Conservation (phyloP, 2,113 vertebrate species). For the Colistium nudipinnis region DNA sequence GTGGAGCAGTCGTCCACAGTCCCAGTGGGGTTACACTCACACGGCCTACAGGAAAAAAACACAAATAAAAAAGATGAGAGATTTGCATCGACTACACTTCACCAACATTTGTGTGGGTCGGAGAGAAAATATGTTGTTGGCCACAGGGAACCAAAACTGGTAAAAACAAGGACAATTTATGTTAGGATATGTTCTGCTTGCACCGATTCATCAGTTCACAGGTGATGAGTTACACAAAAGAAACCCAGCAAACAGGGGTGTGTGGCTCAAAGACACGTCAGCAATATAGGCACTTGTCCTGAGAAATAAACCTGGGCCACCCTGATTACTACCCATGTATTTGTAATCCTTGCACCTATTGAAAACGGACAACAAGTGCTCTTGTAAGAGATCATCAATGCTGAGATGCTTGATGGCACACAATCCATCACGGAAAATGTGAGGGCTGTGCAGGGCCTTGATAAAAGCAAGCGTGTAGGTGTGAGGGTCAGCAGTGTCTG, state of each 20-base stretch:
- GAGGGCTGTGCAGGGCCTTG: constrained; percentile 4
- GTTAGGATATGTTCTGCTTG: too few species aligned
- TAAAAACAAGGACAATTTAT: not conserved
- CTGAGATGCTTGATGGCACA: not conserved
- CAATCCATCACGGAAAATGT: not conserved
- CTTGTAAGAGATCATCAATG: not conserved
- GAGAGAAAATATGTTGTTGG: not conserved
- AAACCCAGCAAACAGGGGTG: constrained; percentile 19
- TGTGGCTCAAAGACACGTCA: constrained; percentile 27
- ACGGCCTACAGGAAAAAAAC: constrained; percentile 83
- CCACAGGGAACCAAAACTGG: not conserved
- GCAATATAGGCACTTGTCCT: constrained; percentile 8
- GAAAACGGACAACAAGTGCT: constrained; percentile 11
- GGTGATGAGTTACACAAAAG: constrained; percentile 4
- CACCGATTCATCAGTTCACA: too few species aligned
- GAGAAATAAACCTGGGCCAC: not conserved
- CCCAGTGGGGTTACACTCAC: constrained; percentile 83
- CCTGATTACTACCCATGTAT: not conserved
- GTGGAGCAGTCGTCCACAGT: constrained; percentile 85
- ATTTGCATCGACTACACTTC: not conserved
- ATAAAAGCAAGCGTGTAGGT: constrained; percentile 13
- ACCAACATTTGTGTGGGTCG: not conserved
- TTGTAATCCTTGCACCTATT: not conserved
- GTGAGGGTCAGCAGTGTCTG: constrained; percentile 5
- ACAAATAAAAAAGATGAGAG: constrained; percentile 2